Conservation (phyloP, 1,140 invertebrate species). For the Lordiphosa collinella region DNA sequence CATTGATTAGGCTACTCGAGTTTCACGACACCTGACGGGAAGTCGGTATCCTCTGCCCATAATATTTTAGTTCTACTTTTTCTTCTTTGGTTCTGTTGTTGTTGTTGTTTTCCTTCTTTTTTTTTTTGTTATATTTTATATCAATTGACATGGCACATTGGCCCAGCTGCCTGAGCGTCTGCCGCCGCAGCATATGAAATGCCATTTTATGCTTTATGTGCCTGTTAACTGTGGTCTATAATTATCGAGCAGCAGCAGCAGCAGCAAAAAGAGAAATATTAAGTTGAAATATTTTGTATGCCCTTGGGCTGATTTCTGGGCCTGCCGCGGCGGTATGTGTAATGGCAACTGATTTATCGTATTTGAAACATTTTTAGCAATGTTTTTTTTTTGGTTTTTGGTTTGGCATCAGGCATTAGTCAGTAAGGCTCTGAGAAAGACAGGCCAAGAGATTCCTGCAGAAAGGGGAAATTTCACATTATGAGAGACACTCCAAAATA, state of each 20-base stretch:
- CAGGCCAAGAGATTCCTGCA: slow-evolving; percentile 7
- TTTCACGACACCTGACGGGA: slow-evolving; percentile 60
- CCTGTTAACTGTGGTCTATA: slow-evolving; percentile 62
- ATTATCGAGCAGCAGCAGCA: slow-evolving; percentile 43
- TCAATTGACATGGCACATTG: slow-evolving; percentile 36
- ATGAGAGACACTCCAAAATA: too few relatives aligned
- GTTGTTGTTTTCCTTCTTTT: slow-evolving; percentile 5
- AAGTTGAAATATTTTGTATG: slow-evolving; percentile 54
- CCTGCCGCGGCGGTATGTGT: slow-evolving; percentile 21
- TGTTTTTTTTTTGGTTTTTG: slow-evolving; percentile 12
- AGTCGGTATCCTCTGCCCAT: slow-evolving; percentile 12
- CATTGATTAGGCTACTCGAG: slow-evolving; percentile 51
- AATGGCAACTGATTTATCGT: slow-evolving; percentile 58
- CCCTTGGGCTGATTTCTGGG: slow-evolving; percentile 37
- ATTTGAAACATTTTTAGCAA: slow-evolving; percentile 59
- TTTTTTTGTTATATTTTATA: slow-evolving; percentile 32
- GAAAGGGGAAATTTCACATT: too few relatives aligned
- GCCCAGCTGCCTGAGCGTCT: slow-evolving; percentile 36
- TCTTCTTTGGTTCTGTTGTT: not conserved
- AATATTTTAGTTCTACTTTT: not conserved
- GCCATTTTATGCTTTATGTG: slow-evolving; percentile 61
- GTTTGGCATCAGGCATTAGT: slow-evolving; percentile 25
- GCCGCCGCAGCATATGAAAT: slow-evolving; percentile 42
- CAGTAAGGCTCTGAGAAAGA: slow-evolving; percentile 15
- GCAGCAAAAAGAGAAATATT: slow-evolving; percentile 32